phyloP scores from a whole-genome alignment of 2,113 vertebrate genomes.

The Zosterops lateralis region DNA sequence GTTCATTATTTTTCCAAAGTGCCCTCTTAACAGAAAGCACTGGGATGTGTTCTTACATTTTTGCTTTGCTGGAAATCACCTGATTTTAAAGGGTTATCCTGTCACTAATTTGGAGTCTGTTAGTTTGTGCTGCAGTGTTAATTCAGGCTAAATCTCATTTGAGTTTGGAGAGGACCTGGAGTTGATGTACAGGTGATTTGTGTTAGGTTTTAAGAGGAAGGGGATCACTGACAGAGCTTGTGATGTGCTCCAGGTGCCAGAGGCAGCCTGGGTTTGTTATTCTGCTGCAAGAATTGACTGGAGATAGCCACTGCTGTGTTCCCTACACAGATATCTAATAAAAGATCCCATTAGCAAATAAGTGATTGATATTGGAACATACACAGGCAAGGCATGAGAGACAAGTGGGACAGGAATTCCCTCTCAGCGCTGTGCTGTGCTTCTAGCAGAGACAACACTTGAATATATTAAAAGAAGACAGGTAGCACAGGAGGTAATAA shows the following conservation, averaged over 20 bases:
- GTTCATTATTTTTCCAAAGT: not conserved
- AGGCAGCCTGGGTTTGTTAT: not conserved
- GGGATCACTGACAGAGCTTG: not conserved
- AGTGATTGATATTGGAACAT: not conserved
- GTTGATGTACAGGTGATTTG: not conserved
- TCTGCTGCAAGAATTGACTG: not conserved
- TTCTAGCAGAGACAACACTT: slow-evolving; percentile 20
- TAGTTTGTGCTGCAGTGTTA: not conserved
- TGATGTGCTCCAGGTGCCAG: not conserved
- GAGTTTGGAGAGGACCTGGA: rapidly evolving
- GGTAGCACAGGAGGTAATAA: slow-evolving; percentile 44
- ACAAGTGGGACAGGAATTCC: slow-evolving; percentile 3
- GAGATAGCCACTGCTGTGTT: not conserved
- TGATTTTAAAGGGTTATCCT: not conserved
- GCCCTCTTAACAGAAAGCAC: not conserved
- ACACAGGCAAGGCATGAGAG: not conserved
- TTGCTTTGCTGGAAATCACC: not conserved
- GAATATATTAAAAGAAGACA: slow-evolving; percentile 37
- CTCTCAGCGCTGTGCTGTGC: not conserved
- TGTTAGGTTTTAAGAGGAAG: not conserved
- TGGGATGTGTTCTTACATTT: not conserved
- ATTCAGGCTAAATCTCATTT: not conserved
- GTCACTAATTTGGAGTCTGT: not conserved
- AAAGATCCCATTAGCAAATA: not conserved
- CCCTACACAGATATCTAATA: not conserved